Percentiles rank a stretch among this genome's conserved stretches.
phyloP scores from a whole-genome alignment of 2,888 invertebrate species.

The Chrysotoxum bicinctum region DNA sequence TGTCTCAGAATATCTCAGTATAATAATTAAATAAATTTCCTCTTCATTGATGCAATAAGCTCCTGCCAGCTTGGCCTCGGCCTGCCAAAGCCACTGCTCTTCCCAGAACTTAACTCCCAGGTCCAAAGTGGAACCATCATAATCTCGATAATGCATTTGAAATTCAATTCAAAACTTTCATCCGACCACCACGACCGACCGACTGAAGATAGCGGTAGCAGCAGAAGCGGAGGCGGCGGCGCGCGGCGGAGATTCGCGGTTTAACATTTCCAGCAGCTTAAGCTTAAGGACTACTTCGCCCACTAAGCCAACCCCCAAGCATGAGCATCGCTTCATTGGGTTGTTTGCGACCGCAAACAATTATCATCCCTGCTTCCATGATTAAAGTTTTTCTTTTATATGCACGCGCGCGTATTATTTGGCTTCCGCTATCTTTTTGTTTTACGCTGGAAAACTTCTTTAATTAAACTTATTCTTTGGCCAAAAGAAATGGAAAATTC shows the following conservation, averaged over 20 bases:
- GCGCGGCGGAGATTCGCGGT: not conserved
- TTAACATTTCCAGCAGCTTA: constrained; percentile 37
- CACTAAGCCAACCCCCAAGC: constrained; percentile 14
- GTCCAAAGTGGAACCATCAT: constrained; percentile 46
- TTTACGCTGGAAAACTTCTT: constrained; percentile 64
- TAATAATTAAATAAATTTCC: constrained; percentile 35
- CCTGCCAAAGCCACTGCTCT: not conserved
- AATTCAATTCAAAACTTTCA: constrained; percentile 58
- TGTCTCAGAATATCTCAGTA: constrained; percentile 5
- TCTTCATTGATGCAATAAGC: constrained; percentile 38
- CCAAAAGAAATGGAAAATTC: constrained; percentile 61
- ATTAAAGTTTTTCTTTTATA: constrained; percentile 62
- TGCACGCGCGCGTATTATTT: constrained; percentile 60
- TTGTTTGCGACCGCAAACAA: constrained; percentile 63
- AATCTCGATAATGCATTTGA: constrained; percentile 55
- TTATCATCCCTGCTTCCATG: constrained; percentile 67
- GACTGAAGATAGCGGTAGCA: too few species aligned
- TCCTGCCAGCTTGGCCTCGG: not conserved
- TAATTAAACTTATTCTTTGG: constrained; percentile 71
- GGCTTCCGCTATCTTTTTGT: constrained; percentile 57
- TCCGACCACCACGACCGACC: not conserved
- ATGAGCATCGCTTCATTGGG: constrained; percentile 8
- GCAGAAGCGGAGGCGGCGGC: too few species aligned
- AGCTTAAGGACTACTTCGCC: constrained; percentile 31
- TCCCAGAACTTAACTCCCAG: not conserved